Evolutionary conservation across 1,140 invertebrate species (phyloP).

Genomic region (Luehdorfia chinensis): DNA sequence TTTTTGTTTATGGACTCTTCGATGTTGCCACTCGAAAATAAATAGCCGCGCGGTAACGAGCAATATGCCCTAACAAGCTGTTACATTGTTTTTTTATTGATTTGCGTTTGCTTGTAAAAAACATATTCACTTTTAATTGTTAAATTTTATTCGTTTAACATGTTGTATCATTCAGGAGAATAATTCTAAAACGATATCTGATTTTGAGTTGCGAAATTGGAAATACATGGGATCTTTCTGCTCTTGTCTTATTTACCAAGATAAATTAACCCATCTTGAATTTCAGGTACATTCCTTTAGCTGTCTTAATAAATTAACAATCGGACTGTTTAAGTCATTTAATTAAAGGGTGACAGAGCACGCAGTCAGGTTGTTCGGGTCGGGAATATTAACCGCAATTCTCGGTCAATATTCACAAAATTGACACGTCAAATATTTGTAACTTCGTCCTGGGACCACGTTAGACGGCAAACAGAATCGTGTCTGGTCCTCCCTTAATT

Average conservation of each 20-base stretch:
- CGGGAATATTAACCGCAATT: slow-evolving; percentile 75
- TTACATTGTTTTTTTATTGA: slow-evolving; percentile 35
- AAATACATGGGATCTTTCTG: too few species aligned
- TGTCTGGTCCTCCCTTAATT: slow-evolving; percentile 76
- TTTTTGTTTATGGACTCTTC: slow-evolving; percentile 74
- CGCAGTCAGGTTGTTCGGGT: slow-evolving; percentile 55
- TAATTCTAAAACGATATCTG: too few species aligned
- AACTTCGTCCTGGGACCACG: slow-evolving; percentile 75
- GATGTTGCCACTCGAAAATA: slow-evolving; percentile 74
- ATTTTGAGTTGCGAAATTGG: too few species aligned
- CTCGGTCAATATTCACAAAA: slow-evolving; percentile 76
- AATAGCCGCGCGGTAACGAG: slow-evolving; percentile 69
- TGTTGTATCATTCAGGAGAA: too few species aligned
- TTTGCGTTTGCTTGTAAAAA: slow-evolving; percentile 17
- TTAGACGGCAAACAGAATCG: slow-evolving; percentile 75
- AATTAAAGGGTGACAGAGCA: slow-evolving; percentile 69
- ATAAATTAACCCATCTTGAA: too few species aligned
- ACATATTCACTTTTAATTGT: slow-evolving; percentile 17
- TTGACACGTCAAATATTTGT: slow-evolving; percentile 77
- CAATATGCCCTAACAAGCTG: slow-evolving; percentile 70
- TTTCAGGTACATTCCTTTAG: too few species aligned
- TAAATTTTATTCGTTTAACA: slow-evolving; percentile 9
- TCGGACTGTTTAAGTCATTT: slow-evolving; percentile 69
- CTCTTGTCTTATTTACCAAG: too few species aligned
- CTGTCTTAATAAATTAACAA: slow-evolving; percentile 59